These are phyloP conservation scores for Coccyzus lansbergi DNA, from an alignment of 2,797 vertebrate genomes.

Conservation along the genomic window DNA sequence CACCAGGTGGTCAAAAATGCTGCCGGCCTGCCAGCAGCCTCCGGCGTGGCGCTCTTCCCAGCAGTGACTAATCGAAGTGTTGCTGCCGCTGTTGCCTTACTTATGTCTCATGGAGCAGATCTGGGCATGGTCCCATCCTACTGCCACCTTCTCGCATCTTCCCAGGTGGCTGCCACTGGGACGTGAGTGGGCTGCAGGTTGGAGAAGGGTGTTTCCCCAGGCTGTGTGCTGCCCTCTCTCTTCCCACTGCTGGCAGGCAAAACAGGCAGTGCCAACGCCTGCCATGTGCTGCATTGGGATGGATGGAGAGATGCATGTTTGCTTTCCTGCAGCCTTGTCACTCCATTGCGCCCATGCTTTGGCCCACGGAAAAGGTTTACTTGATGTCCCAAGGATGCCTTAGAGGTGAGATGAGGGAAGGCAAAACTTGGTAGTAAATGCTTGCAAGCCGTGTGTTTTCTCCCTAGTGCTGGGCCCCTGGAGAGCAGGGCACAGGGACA, in stretches of 20 bases:
- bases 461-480: rapidly evolving
- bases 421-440: background rate
- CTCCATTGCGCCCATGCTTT: rapidly evolving
- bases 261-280: rapidly evolving
- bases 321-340: background rate
- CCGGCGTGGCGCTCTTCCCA: background rate
- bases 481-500: rapidly evolving
- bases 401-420: background rate
- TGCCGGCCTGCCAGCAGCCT: background rate
- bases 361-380: background rate
- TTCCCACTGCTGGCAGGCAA: background rate
- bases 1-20: background rate
- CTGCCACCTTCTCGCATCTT: background rate
- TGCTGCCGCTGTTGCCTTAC: background rate
- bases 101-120: rapidly evolving
- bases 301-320: rapidly evolving
- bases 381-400: background rate
- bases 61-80: background rate
- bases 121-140: background rate
- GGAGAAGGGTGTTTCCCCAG: background rate
- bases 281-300: rapidly evolving
- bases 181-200: background rate
- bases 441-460: background rate
- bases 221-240: background rate
- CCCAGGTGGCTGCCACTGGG: rapidly evolving